Evolutionary conservation across 2,888 invertebrate species (phyloP).

Genomic region (Chesias legatella): DNA sequence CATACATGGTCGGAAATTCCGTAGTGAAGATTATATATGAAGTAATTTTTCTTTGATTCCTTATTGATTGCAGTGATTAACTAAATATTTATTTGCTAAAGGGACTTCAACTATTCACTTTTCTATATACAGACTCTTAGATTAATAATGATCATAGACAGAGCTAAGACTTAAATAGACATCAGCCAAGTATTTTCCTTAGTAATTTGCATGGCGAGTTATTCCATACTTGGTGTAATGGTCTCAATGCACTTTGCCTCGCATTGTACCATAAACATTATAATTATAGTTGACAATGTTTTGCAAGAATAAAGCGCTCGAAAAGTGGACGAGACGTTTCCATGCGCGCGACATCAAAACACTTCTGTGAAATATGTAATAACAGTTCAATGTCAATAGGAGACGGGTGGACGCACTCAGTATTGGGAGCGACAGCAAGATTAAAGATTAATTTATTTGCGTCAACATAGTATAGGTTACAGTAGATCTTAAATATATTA

Average conservation of each 20-base stretch:
- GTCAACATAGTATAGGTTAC: too few relatives aligned
- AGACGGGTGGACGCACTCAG: conserved; percentile 29
- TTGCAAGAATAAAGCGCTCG: conserved; percentile 42
- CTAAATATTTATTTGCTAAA: too few relatives aligned
- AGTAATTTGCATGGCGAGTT: conserved; percentile 2
- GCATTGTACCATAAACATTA: conserved; percentile 7
- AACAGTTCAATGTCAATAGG: conserved; percentile 75
- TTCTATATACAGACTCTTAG: too few relatives aligned
- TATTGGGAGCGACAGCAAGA: background rate
- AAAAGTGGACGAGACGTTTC: conserved; percentile 48
- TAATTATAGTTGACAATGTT: conserved; percentile 16
- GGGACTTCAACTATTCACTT: background rate
- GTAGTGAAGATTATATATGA: too few relatives aligned
- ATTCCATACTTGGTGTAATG: background rate
- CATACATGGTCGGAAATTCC: too few relatives aligned
- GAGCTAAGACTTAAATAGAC: conserved; percentile 7
- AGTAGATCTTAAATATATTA: too few relatives aligned
- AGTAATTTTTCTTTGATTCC: too few relatives aligned
- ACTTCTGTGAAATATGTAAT: conserved; percentile 74
- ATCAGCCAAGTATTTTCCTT: conserved; percentile 3
- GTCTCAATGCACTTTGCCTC: conserved; percentile 9
- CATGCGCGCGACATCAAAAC: conserved; percentile 53
- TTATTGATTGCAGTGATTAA: too few relatives aligned
- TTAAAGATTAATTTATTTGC: too few relatives aligned
- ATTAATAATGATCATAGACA: too few relatives aligned